Conservation (phyloP, 1,140 invertebrate species). For the Neotoxoptera formosana region DNA sequence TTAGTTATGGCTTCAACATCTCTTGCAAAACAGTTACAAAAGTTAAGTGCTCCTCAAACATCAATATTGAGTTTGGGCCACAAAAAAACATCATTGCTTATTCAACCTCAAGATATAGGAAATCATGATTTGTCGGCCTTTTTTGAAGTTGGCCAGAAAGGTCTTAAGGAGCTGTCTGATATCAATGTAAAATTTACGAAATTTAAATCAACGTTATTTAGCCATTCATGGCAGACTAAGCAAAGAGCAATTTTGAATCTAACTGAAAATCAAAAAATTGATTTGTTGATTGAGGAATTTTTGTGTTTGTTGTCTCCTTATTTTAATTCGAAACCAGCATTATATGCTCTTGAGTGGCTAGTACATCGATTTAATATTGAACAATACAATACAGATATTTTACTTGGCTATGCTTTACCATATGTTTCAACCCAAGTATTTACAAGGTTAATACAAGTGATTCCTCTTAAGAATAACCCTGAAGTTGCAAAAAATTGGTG, state of each 20-base stretch:
- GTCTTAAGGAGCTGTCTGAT: constrained; percentile 80
- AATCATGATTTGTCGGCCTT: constrained; percentile 82
- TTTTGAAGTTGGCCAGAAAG: constrained; percentile 83
- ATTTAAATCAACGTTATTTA: constrained; percentile 81
- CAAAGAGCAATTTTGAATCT: constrained; percentile 80
- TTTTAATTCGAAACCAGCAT: constrained; percentile 81
- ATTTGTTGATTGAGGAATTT: constrained; percentile 82
- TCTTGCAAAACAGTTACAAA: constrained; percentile 82
- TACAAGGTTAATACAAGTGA: constrained; percentile 79
- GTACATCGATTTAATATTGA: constrained; percentile 82
- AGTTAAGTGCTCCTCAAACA: constrained; percentile 81
- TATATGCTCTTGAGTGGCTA: constrained; percentile 93
- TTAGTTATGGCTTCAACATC: constrained; percentile 69
- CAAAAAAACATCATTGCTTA: constrained; percentile 83
- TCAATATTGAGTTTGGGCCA: constrained; percentile 71
- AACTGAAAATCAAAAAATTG: constrained; percentile 78
- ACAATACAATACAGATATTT: constrained; percentile 81
- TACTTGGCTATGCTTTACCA: constrained; percentile 83
- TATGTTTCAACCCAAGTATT: constrained; percentile 93
- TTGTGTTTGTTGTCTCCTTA: constrained; percentile 84
- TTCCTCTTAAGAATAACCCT: constrained; percentile 70
- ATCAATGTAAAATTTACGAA: constrained; percentile 75
- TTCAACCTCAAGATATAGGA: constrained; percentile 88
- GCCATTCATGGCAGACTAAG: constrained; percentile 74
- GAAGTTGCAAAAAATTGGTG: constrained; percentile 72